These are phyloP conservation scores for Zaprionus lachaisei DNA, from an alignment of 1,140 invertebrate genomes.

Conservation along the genomic window DNA sequence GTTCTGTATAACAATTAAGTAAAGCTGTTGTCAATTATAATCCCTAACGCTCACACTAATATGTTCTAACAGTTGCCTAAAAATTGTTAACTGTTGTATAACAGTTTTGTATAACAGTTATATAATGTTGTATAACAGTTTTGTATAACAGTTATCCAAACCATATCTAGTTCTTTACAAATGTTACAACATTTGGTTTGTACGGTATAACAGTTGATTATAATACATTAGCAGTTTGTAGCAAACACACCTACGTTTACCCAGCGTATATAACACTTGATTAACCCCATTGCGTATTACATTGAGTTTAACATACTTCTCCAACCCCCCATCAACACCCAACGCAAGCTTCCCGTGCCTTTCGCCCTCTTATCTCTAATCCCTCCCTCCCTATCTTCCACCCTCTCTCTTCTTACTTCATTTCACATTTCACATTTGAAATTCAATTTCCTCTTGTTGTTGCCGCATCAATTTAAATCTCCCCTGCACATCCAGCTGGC, in stretches of 20 bases:
- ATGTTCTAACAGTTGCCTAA: background rate
- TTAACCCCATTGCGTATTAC: background rate
- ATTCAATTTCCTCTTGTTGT: conserved; percentile 75
- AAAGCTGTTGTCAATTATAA: background rate
- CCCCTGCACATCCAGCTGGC: conserved; percentile 46
- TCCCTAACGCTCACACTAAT: background rate
- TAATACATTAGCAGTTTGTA: too few species aligned
- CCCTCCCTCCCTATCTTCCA: conserved; percentile 1
- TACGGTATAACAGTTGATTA: background rate
- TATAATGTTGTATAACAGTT: background rate
- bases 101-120: background rate
- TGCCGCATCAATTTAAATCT: conserved; percentile 74
- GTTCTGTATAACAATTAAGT: background rate
- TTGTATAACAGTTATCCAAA: too few species aligned
- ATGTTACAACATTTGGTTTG: background rate
- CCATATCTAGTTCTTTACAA: background rate
- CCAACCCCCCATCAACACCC: background rate
- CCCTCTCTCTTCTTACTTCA: background rate
- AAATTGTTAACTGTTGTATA: background rate
- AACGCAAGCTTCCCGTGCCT: background rate
- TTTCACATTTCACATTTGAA: conserved; percentile 46
- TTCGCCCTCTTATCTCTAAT: conserved; percentile 1
- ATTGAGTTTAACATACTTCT: background rate
- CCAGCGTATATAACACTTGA: background rate
- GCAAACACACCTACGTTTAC: background rate